phyloP scores from a whole-genome alignment of 2,113 vertebrate genomes.

The Pseudorectes ferrugineus region DNA sequence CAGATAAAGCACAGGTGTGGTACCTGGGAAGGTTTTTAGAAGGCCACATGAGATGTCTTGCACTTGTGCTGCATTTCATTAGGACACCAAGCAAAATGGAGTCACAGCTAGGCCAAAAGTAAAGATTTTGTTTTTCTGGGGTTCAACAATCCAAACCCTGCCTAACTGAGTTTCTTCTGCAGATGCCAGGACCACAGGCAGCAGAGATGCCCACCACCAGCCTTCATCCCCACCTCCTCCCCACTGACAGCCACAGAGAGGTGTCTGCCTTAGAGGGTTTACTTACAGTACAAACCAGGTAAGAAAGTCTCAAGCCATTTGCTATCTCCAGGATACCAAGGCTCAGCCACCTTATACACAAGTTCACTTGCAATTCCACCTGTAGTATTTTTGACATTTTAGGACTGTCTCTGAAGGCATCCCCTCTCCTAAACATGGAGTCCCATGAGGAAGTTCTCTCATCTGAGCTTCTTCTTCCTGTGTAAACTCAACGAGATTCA shows the following conservation, averaged over 20 bases:
- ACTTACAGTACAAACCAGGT: not conserved
- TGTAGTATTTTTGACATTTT: not conserved
- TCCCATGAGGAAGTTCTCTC: not conserved
- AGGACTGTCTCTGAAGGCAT: not conserved
- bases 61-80: not conserved
- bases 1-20: not conserved
- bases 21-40: not conserved
- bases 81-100: not conserved
- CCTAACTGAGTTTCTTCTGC: not conserved
- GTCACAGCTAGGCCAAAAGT: not conserved
- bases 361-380: not conserved
- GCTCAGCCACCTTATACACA: not conserved
- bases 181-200: not conserved
- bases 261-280: not conserved
- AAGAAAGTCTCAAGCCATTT: not conserved
- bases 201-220: not conserved
- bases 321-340: not conserved
- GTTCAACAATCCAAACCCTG: not conserved
- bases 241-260: not conserved
- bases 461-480: not conserved
- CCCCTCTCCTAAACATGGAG: not conserved
- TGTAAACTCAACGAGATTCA: not conserved
- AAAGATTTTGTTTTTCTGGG: not conserved
- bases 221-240: not conserved
- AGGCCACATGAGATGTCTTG: not conserved